Conservation (phyloP, 2,113 vertebrate species). For the Callocephalon fimbriatum region DNA sequence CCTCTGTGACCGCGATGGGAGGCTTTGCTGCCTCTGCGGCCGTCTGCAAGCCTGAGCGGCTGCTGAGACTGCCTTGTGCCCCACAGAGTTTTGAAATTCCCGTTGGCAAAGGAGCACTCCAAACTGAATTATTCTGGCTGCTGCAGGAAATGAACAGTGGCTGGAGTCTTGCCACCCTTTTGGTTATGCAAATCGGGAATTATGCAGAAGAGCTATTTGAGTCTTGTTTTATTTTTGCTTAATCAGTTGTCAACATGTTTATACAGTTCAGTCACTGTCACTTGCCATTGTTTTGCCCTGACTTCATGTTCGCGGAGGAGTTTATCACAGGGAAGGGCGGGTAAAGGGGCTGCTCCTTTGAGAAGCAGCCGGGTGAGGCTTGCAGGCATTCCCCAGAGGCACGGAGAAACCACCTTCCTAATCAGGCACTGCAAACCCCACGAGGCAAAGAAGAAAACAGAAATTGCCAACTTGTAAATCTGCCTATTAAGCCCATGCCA, state of each 20-base stretch:
- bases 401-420: neutral
- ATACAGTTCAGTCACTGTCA: constrained; percentile 52
- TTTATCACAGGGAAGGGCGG: constrained; percentile 5
- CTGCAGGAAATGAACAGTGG: constrained; percentile 11
- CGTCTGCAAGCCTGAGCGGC: neutral
- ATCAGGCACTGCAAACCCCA: neutral
- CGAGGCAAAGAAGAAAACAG: neutral
- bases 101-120: neutral
- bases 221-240: constrained; percentile 70
- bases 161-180: constrained; percentile 62
- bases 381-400: neutral
- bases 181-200: constrained; percentile 68
- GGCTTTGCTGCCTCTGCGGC: neutral
- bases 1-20: neutral
- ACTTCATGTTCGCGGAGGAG: neutral
- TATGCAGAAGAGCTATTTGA: constrained; percentile 65
- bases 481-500: neutral
- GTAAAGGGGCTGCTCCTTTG: constrained; percentile 4
- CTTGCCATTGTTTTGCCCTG: constrained; percentile 46
- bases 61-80: neutral
- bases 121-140: constrained; percentile 43
- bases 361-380: neutral
- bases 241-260: constrained; percentile 71
- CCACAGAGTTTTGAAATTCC: neutral
- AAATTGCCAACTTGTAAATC: neutral